A percentile compares a stretch with the other conserved stretches of the same genome.
These are phyloP conservation scores for Margarornis squamiger DNA, from an alignment of 2,797 vertebrate species.

Conservation along the genomic window DNA sequence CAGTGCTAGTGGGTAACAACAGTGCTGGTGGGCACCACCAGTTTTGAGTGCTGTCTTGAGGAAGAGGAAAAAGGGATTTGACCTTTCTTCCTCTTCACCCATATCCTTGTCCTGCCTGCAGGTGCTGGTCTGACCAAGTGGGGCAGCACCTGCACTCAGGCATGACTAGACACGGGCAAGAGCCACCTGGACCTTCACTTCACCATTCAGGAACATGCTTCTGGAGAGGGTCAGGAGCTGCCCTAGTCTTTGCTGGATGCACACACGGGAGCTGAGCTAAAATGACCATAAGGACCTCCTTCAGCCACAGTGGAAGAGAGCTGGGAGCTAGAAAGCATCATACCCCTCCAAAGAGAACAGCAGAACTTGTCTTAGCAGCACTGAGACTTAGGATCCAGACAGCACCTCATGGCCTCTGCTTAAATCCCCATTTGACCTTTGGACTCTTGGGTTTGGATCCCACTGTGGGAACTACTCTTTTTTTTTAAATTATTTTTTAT, in stretches of 20 bases:
- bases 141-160: background rate
- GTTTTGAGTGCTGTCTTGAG: accelerated
- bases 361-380: background rate
- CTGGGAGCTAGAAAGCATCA: background rate
- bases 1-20: accelerated
- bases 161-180: background rate
- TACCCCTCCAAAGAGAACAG: background rate
- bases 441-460: background rate
- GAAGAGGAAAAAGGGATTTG: background rate
- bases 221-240: background rate
- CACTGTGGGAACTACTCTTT: background rate
- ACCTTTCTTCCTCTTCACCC: background rate
- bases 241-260: background rate
- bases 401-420: accelerated
- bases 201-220: accelerated
- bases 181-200: background rate
- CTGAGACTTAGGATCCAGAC: background rate
- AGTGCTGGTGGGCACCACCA: background rate
- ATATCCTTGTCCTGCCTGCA: background rate
- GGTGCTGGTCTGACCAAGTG: background rate
- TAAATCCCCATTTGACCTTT: background rate
- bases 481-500: too few relatives aligned
- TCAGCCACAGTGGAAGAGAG: background rate
- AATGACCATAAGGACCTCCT: background rate
- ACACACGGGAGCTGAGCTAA: background rate